Evolutionary conservation across 2,888 invertebrate species (phyloP).

Genomic region (Arctia plantaginis): DNA sequence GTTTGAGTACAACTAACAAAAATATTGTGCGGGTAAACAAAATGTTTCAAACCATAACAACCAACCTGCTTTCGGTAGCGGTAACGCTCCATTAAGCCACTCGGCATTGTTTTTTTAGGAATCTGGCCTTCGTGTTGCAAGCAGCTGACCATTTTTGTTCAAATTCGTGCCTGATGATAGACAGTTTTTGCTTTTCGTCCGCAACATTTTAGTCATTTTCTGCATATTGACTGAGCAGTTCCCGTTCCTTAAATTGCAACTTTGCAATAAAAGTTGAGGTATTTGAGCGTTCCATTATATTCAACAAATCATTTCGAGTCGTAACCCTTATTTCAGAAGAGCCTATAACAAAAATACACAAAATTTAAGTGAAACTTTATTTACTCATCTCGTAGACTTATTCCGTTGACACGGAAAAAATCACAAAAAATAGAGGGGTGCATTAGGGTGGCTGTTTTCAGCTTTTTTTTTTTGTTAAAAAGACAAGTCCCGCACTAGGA

Average conservation of each 20-base stretch:
- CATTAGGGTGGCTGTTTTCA: not conserved
- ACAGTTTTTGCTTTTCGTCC: conserved; percentile 28
- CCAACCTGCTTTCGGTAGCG: not conserved
- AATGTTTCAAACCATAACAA: not conserved
- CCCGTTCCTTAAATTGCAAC: conserved; percentile 25
- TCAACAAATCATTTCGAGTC: not conserved
- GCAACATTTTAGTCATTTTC: conserved; percentile 25
- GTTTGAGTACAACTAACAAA: too few relatives aligned
- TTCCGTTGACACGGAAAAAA: conserved; percentile 4
- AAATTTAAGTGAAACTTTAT: not conserved
- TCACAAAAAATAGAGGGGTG: not conserved
- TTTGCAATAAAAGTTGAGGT: conserved; percentile 21
- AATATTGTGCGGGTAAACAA: not conserved
- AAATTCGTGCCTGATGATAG: conserved; percentile 25
- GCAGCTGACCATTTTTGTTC: conserved; percentile 35
- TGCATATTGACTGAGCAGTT: conserved; percentile 19
- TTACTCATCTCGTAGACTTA: not conserved
- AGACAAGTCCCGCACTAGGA: too few relatives aligned
- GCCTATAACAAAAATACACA: not conserved
- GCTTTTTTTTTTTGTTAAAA: too few relatives aligned
- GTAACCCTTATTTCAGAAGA: not conserved
- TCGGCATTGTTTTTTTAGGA: conserved; percentile 8
- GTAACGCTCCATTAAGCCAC: not conserved
- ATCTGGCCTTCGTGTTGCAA: conserved; percentile 21
- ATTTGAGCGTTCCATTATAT: conserved; percentile 25